phyloP scores from a whole-genome alignment of 2,113 vertebrate genomes.

The Dicaeum eximium region DNA sequence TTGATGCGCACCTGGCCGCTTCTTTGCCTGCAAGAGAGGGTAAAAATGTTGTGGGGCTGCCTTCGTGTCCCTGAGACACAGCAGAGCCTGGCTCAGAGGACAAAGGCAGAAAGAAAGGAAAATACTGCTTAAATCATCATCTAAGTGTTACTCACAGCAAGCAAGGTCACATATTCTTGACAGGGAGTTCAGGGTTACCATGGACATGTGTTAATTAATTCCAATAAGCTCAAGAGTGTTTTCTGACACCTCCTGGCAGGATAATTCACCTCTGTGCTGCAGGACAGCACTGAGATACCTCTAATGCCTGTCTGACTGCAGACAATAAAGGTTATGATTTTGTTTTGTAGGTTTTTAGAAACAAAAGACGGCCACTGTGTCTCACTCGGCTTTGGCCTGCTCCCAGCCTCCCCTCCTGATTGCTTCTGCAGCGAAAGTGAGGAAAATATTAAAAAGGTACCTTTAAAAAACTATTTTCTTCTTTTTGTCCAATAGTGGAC shows the following conservation, averaged over 20 bases:
- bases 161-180: constrained; percentile 1
- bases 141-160: neutral
- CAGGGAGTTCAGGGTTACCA: constrained; percentile 12
- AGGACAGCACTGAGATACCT: neutral
- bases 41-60: neutral
- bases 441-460: neutral
- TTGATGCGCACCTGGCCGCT: neutral
- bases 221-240: neutral
- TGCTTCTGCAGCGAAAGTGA: neutral
- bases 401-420: neutral
- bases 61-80: neutral
- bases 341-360: neutral
- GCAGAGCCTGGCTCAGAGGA: neutral
- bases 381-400: neutral
- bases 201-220: constrained; percentile 40
- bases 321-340: neutral
- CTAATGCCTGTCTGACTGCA: neutral
- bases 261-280: constrained; percentile 6
- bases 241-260: constrained; percentile 11
- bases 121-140: neutral
- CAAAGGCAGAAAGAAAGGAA: neutral
- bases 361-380: neutral
- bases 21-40: constrained; percentile 27
- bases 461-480: neutral
- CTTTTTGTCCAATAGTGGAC: neutral